Evolutionary conservation across 1,140 invertebrate genomes (phyloP).

Genomic region (Drosophila elegans): DNA sequence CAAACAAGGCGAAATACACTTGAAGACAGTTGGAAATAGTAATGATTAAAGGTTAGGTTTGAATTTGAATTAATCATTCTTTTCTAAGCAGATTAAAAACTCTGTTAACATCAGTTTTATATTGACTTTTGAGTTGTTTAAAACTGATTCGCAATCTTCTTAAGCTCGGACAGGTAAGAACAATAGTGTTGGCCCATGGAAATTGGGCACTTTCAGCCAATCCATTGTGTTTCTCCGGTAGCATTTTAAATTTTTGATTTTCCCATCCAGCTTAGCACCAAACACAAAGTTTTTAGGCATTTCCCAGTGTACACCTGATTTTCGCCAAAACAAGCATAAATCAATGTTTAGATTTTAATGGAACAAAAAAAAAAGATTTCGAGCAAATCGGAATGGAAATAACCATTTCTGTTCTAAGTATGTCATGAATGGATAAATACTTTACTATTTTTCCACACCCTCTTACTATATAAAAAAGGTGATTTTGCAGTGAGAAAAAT

Average conservation of each 20-base stretch:
- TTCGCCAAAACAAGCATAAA: conserved; percentile 54
- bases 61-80: neutral
- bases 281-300: conserved; percentile 2
- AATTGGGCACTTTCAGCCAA: conserved; percentile 2
- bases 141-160: conserved; percentile 18
- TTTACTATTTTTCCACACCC: neutral
- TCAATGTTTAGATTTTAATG: conserved; percentile 48
- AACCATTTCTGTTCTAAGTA: conserved; percentile 32
- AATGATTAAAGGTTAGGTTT: too few relatives aligned
- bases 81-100: neutral
- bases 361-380: conserved; percentile 5
- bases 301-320: conserved; percentile 12
- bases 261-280: conserved; percentile 19
- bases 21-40: neutral
- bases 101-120: neutral
- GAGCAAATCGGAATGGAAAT: conserved; percentile 28
- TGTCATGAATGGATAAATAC: conserved; percentile 44
- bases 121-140: neutral
- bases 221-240: neutral
- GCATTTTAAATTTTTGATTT: conserved; percentile 4
- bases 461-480: neutral
- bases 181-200: neutral
- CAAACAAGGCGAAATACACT: neutral
- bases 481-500: neutral
- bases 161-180: conserved; percentile 6